phyloP scores from a whole-genome alignment of 2,797 vertebrate species.

The Hybognathus amarus region DNA sequence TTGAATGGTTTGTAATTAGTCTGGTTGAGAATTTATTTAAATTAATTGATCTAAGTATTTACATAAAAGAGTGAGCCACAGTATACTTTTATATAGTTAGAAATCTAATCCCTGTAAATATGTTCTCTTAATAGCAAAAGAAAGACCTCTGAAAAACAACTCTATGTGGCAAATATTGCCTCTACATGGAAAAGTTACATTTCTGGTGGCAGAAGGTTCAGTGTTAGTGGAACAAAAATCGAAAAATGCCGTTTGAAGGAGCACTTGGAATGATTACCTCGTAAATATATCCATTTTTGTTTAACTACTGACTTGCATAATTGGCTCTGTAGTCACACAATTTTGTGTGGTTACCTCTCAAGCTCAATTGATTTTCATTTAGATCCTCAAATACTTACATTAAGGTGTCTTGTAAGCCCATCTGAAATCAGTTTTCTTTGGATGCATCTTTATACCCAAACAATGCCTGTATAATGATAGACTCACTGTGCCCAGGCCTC shows the following conservation, averaged over 20 bases:
- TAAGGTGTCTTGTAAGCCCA: not conserved
- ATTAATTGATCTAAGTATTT: not conserved
- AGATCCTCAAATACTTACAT: not conserved
- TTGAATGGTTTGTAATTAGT: too few species aligned
- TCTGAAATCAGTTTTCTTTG: constrained; percentile 4
- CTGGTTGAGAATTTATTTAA: not conserved
- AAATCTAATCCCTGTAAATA: not conserved
- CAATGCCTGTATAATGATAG: not conserved
- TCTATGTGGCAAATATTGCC: not conserved
- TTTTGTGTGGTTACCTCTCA: not conserved
- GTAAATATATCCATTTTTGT: not conserved
- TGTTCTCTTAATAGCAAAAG: not conserved
- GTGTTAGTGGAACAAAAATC: not conserved
- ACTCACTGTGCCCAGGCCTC: not conserved
- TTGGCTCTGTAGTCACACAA: not conserved
- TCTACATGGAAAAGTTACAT: not conserved
- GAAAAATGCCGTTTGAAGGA: not conserved
- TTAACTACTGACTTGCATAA: not conserved
- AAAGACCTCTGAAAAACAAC: not conserved
- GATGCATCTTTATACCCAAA: not conserved
- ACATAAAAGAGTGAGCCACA: not conserved
- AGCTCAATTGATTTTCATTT: not conserved
- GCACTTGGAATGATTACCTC: not conserved
- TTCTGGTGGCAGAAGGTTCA: not conserved
- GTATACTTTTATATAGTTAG: not conserved